A percentile compares a stretch with the other conserved stretches of the same genome.
phyloP scores from a whole-genome alignment of 2,797 vertebrate genomes.

The Mormyrus proboscirostris region DNA sequence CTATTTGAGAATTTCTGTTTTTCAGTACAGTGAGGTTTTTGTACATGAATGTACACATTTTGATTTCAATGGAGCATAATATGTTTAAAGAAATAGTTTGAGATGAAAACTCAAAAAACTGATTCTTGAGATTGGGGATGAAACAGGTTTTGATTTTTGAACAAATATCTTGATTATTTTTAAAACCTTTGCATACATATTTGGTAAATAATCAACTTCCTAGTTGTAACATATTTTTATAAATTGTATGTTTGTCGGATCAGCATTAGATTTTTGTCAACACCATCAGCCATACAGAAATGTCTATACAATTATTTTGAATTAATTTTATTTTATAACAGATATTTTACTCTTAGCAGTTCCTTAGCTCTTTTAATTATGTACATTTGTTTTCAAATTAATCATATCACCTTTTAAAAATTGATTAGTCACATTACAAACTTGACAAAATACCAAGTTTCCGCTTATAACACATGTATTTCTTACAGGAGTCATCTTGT shows the following conservation, averaged over 20 bases:
- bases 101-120: too few relatives aligned
- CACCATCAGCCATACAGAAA: not conserved
- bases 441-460: not conserved
- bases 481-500: not conserved
- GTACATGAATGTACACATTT: not conserved
- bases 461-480: not conserved
- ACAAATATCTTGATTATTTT: not conserved
- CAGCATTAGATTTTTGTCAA: not conserved
- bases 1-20: not conserved
- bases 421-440: not conserved
- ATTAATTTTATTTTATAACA: not conserved
- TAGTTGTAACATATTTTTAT: not conserved
- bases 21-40: too few relatives aligned
- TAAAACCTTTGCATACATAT: not conserved
- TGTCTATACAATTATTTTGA: not conserved
- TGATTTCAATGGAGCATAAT: not conserved
- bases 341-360: not conserved
- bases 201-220: not conserved
- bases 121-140: too few relatives aligned
- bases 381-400: not conserved
- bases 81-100: not conserved
- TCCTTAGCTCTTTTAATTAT: not conserved
- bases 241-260: not conserved
- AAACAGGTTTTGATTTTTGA: not conserved
- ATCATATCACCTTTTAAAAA: not conserved